Base-by-base conservation (phyloP, 2,113 vertebrate species). In the Larimichthys crocea region DNA sequence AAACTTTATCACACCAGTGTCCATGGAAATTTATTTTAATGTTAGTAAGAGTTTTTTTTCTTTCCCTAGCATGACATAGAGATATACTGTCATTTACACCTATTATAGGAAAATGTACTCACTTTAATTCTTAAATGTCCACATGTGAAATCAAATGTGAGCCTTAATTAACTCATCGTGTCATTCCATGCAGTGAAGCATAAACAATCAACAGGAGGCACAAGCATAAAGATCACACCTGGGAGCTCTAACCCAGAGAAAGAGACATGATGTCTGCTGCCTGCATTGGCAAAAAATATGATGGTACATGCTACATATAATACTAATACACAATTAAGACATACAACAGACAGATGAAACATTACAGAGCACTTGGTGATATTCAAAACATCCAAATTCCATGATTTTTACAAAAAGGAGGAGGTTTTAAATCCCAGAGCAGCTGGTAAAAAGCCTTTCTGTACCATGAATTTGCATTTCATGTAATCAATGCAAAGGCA, bases 161-260 rank as follows among this genome's bases (percentile, higher is more conserved):
- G 74, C 83, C 89, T 88, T 92, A 79, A 61, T 74, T 76, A 49
- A 74, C 80, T 76, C 80, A 75, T 46, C 53, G 40, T 59, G 59
- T 68, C 73, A 85, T 62, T 86, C 50, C 94, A 95, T 94, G 91
- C 93, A 94, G 42, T 60, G 50, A 92, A 59, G 70, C 66, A 81
- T 60, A 80, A 88, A 78, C 61, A 79, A 83, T 83, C 79, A 69
- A 60, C 53, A 79, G 50, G 61, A 90, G 59, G 74, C 69, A 76
- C 49, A 66, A 87, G 83, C 48, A 17, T 86, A 85, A 87, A 72
- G 74, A 71, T 94, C 96, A 70, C 95, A 96, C 96, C 96, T 95
- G 96, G 95, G 84, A 96, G 95, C 90, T 96, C 96, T 90, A 96
- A 94, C 90, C 95, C 95, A 88, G 95, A 40, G 95, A 95, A 96